Percentiles rank a stretch among this genome's conserved stretches.
Evolutionary conservation across 2,113 vertebrate species (phyloP).

Genomic region (Tragelaphus scriptus): DNA sequence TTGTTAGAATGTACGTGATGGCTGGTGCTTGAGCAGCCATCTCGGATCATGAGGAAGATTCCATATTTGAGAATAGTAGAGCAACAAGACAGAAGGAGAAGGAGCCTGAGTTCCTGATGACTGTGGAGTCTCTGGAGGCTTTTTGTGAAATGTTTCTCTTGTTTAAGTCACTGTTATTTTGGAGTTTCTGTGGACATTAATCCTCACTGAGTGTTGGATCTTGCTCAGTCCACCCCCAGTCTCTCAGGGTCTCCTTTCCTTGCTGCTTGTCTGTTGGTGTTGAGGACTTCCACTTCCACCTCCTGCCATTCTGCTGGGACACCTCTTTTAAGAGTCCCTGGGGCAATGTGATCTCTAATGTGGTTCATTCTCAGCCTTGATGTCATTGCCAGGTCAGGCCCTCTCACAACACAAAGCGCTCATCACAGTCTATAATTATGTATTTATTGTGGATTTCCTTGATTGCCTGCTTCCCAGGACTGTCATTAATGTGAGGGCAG

Average conservation of each 20-base stretch:
- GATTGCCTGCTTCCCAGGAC: not conserved
- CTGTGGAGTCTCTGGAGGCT: not conserved
- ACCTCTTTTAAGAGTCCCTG: not conserved
- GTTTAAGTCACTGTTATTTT: not conserved
- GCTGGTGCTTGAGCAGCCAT: not conserved
- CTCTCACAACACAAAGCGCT: not conserved
- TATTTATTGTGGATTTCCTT: conserved; percentile 20
- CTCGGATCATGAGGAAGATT: not conserved
- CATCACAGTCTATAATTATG: not conserved
- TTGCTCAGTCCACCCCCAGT: not conserved
- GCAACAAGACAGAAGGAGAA: not conserved
- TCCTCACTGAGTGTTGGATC: not conserved
- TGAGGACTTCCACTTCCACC: not conserved
- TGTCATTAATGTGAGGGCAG: not conserved
- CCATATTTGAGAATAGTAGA: rapidly evolving
- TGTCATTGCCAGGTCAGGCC: not conserved
- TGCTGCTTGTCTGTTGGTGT: no score
- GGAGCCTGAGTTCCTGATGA: not conserved
- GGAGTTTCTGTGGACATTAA: not conserved
- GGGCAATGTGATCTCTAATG: not conserved
- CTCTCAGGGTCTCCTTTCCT: not conserved
- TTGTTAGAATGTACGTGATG: not conserved
- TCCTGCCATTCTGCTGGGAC: not conserved
- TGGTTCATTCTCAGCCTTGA: not conserved
- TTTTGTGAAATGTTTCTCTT: not conserved